phyloP scores from a whole-genome alignment of 1,140 invertebrate species.

The Drepana arcuata region DNA sequence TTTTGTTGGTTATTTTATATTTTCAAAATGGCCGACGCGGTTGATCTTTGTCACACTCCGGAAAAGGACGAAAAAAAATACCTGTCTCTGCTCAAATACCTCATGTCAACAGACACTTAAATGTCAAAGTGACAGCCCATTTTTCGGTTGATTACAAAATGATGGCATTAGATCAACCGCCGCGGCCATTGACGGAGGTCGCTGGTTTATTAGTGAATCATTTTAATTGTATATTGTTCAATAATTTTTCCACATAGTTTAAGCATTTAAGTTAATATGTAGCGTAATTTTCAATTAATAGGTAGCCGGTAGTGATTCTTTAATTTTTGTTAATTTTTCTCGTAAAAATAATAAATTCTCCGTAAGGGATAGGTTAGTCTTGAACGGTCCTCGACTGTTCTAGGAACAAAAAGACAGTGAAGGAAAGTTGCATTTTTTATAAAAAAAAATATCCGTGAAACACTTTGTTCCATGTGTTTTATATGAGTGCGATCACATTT shows the following conservation, averaged over 20 bases:
- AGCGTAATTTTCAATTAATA: conserved; percentile 65
- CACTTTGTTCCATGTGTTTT: too few relatives aligned
- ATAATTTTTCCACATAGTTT: conserved; percentile 69
- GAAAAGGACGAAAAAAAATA: conserved; percentile 5
- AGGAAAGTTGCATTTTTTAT: conserved; percentile 62
- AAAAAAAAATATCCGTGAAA: conserved; percentile 27
- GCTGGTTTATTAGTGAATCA: conserved; percentile 63
- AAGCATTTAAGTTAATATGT: conserved; percentile 67
- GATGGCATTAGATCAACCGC: conserved; percentile 5
- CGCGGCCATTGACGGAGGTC: conserved; percentile 32
- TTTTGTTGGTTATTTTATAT: conserved; percentile 12
- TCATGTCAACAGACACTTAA: conserved; percentile 26
- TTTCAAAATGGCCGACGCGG: background rate
- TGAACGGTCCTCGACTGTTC: conserved; percentile 54
- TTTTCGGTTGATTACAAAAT: conserved; percentile 1
- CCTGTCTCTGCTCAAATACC: conserved; percentile 22
- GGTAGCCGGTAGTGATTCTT: conserved; percentile 65
- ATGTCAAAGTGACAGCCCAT: background rate
- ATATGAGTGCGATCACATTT: too few relatives aligned
- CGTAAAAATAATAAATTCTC: conserved; percentile 60
- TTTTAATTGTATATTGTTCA: conserved; percentile 69
- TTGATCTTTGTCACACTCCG: conserved; percentile 9
- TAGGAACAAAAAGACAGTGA: conserved; percentile 68
- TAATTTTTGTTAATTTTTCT: conserved; percentile 69
- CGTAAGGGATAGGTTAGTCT: conserved; percentile 63